Base-by-base conservation (phyloP, 2,113 vertebrate genomes). In the Stegastes partitus region DNA sequence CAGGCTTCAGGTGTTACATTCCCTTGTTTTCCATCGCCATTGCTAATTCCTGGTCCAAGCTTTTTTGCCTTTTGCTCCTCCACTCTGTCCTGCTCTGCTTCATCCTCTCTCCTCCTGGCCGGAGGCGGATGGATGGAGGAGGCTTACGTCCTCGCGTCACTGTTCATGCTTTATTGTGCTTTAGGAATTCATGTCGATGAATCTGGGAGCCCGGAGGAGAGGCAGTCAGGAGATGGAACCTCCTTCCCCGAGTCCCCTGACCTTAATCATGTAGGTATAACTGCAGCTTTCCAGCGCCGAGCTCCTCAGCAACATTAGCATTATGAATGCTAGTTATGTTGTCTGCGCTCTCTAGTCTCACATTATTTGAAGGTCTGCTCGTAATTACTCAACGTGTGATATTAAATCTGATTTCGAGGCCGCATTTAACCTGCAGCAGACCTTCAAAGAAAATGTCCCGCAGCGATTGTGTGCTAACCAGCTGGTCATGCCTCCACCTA, bases 231-330 rank as follows among this genome's bases (percentile, higher is more conserved):
- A 0, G 98, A 99, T 0, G 98, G 98, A 86, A 99, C 98, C 0
- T 99, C 98, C 79, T 96, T 99, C 76, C 98, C 98, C 0, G 98
- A 99, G 93, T 98, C 96, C 18, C 98, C 98, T 68, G 98, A 99
- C 91, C 96, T 97, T 83, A 97, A 94, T 94, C 97, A 98, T 93
- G 98, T 99, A 94, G 94, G 96, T 89, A 91, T n/a, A 75, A 56
- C 62, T 18, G 61, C 86, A 69, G 85, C 77, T 75, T 86, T 73
- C 79, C 81, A 66, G 62, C 77, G 22, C 70, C 70, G 45, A 55
- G n/a, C 79, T 74, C 12, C 50, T 53, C 73, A 76, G 62, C 50
- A 47, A 72, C 71, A 34, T 9, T 77, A 73, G 73, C 87, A 83
- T 71, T 59, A 62, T 18, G 21, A 14, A 67, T 45, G 81, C 86